Evolutionary conservation across 2,888 invertebrate genomes (phyloP).

Genomic region (Xylophagus ater): DNA sequence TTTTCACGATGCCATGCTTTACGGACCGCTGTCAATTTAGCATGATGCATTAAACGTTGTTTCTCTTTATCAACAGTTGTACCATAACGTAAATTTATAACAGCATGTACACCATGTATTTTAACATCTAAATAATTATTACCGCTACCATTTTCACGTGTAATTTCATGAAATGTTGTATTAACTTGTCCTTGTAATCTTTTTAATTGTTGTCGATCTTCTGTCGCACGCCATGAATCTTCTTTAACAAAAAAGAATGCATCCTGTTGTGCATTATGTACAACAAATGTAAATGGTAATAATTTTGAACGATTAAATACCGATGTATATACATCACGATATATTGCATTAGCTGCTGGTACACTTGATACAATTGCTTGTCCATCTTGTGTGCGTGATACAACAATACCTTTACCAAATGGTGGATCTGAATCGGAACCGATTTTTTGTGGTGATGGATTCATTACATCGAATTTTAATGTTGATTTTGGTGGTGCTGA

Average conservation of each 20-base stretch:
- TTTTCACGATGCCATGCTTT: slow-evolving; percentile 92
- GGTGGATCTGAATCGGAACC: slow-evolving; percentile 81
- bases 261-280: slow-evolving; percentile 81
- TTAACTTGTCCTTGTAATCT: slow-evolving; percentile 83
- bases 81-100: slow-evolving; percentile 89
- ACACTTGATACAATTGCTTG: slow-evolving; percentile 77
- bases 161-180: slow-evolving; percentile 78
- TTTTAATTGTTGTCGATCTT: slow-evolving; percentile 80
- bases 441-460: slow-evolving; percentile 60
- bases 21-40: slow-evolving; percentile 71
- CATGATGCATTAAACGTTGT: slow-evolving; percentile 80
- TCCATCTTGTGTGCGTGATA: slow-evolving; percentile 67
- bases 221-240: slow-evolving; percentile 78
- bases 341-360: slow-evolving; percentile 81
- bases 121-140: slow-evolving; percentile 74
- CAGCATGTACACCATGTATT: slow-evolving; percentile 81
- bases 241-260: slow-evolving; percentile 90
- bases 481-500: slow-evolving; percentile 72
- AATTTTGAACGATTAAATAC: slow-evolving; percentile 83
- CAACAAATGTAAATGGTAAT: slow-evolving; percentile 76
- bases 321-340: slow-evolving; percentile 83
- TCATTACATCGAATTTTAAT: slow-evolving; percentile 65
- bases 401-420: slow-evolving; percentile 75
- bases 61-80: slow-evolving; percentile 83
- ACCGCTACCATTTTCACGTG: slow-evolving; percentile 57